Conservation (phyloP, 2,888 invertebrate genomes). For the Osmoderma eremita region DNA sequence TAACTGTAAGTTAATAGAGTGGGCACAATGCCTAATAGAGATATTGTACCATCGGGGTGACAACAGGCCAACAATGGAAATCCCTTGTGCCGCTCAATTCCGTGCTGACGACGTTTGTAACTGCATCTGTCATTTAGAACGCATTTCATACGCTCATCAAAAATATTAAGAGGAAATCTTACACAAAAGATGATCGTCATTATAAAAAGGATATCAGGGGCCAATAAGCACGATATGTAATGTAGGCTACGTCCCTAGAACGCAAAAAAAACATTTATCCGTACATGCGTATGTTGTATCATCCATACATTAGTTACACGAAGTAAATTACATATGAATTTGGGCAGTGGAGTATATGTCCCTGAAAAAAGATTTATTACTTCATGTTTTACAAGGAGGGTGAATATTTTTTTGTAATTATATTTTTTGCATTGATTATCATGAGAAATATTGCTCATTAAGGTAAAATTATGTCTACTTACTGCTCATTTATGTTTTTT, state of each 20-base stretch:
- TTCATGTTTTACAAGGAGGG: not conserved
- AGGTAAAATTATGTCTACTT: slow-evolving; percentile 4
- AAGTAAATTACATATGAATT: slow-evolving; percentile 1
- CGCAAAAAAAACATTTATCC: not conserved
- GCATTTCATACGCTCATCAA: slow-evolving; percentile 22
- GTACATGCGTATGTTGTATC: not conserved
- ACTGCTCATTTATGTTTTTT: not conserved
- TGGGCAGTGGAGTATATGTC: not conserved
- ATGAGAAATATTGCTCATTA: slow-evolving; percentile 25
- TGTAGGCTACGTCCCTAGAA: too few relatives aligned
- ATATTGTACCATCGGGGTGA: slow-evolving; percentile 58
- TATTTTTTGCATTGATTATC: slow-evolving; percentile 23
- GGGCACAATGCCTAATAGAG: slow-evolving; percentile 61
- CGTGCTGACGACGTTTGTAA: slow-evolving; percentile 47
- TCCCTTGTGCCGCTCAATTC: slow-evolving; percentile 46
- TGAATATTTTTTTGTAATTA: slow-evolving; percentile 18
- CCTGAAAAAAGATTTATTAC: slow-evolving; percentile 10
- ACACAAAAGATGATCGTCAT: slow-evolving; percentile 7
- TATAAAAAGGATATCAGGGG: slow-evolving; percentile 16
- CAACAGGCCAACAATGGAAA: slow-evolving; percentile 43
- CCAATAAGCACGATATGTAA: not conserved
- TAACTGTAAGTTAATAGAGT: slow-evolving; percentile 63
- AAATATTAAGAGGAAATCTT: not conserved
- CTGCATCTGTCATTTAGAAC: slow-evolving; percentile 43
- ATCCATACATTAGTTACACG: not conserved